Conservation (phyloP, 2,113 vertebrate species). For the Hippolais icterina region DNA sequence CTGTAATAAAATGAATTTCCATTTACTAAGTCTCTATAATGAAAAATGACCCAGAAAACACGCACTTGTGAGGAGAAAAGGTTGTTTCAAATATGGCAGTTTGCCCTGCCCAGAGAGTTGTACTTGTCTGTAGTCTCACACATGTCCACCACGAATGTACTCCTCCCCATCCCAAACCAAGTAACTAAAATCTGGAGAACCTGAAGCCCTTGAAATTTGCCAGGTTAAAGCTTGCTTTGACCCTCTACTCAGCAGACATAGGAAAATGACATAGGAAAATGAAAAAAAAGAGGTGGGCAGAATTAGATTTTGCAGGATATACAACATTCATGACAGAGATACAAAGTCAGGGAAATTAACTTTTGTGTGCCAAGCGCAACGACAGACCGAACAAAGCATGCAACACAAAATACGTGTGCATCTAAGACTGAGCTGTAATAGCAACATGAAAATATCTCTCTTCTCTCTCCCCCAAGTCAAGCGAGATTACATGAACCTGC, state of each 20-base stretch:
- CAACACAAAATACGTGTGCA: background rate
- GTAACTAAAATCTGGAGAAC: background rate
- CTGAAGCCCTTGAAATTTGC: background rate
- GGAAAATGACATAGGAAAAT: background rate
- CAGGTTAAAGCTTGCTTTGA: background rate
- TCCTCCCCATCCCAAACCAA: background rate
- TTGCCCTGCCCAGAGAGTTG: background rate
- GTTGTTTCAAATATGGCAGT: background rate
- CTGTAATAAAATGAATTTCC: background rate
- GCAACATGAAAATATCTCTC: background rate
- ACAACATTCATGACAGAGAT: background rate
- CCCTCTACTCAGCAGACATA: background rate
- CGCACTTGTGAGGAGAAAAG: background rate
- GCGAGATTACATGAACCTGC: background rate
- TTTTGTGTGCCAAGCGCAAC: background rate
- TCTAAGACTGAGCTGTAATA: background rate
- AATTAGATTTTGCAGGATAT: background rate
- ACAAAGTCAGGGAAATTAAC: background rate
- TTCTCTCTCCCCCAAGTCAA: rapidly evolving
- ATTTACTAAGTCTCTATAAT: background rate
- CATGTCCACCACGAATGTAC: rapidly evolving
- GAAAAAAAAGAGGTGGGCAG: background rate
- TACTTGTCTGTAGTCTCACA: background rate
- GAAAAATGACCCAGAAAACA: background rate
- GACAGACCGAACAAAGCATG: background rate